phyloP scores from a whole-genome alignment of 2,113 vertebrate species.

The Nymphicus hollandicus region DNA sequence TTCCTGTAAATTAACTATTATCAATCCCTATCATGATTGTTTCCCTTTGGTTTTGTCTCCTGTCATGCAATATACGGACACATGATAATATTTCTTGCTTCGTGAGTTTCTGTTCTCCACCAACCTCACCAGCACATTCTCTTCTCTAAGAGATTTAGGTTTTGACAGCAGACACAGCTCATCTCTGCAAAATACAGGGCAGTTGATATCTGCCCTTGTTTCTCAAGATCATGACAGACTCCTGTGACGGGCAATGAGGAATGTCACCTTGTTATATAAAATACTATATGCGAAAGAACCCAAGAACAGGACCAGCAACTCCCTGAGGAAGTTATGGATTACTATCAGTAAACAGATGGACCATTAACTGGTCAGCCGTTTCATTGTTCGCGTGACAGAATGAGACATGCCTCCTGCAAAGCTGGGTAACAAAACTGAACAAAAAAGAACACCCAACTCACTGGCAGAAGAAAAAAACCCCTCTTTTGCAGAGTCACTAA shows the following conservation, averaged over 20 bases:
- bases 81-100: not conserved
- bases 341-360: slow-evolving; percentile 20
- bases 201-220: not conserved
- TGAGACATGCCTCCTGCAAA: not conserved
- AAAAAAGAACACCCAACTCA: not conserved
- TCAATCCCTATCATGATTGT: not conserved
- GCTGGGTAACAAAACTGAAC: not conserved
- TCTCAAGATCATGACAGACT: not conserved
- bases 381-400: not conserved
- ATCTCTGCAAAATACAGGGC: not conserved
- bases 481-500: slow-evolving; percentile 38
- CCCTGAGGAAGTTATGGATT: slow-evolving; percentile 30
- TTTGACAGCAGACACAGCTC: not conserved
- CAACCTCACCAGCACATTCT: not conserved
- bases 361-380: not conserved
- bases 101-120: not conserved
- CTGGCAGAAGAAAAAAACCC: not conserved
- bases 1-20: not conserved
- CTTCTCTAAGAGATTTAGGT: not conserved
- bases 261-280: not conserved
- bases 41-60: not conserved
- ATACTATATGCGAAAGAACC: not conserved
- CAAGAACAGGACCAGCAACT: slow-evolving; percentile 21
- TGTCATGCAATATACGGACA: not conserved
- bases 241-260: not conserved